Evolutionary conservation across 2,797 vertebrate genomes (phyloP).

Genomic region (Rhinophrynus dorsalis): DNA sequence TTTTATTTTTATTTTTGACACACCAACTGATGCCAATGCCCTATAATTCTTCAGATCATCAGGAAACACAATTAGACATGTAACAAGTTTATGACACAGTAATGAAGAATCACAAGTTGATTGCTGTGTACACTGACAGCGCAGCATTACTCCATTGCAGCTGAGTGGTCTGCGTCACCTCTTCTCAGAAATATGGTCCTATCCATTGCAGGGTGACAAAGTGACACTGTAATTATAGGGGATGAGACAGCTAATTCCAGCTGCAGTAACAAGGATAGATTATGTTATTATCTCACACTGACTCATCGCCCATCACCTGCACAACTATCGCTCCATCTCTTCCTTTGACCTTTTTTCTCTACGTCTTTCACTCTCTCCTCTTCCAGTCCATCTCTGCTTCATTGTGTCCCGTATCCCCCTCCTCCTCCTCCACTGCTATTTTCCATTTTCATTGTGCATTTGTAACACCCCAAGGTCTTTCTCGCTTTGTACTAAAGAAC

Average conservation of each 20-base stretch:
- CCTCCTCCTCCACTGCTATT: background rate
- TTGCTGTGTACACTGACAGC: background rate
- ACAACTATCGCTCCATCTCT: slow-evolving; percentile 7
- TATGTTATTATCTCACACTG: slow-evolving; percentile 38
- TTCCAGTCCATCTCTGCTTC: background rate
- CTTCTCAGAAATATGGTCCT: background rate
- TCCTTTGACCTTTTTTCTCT: slow-evolving; percentile 8
- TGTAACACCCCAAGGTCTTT: slow-evolving; percentile 32
- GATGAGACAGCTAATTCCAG: slow-evolving; percentile 34
- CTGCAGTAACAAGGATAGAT: slow-evolving; percentile 34
- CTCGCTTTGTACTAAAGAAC: slow-evolving; percentile 4
- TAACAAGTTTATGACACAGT: too few species aligned
- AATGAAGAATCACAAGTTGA: too few species aligned
- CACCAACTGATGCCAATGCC: too few species aligned
- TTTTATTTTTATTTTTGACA: too few species aligned
- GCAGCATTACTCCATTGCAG: background rate
- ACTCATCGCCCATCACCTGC: slow-evolving; percentile 41
- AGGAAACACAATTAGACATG: too few species aligned
- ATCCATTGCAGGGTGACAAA: slow-evolving; percentile 16
- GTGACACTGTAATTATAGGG: slow-evolving; percentile 34
- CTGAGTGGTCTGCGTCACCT: background rate
- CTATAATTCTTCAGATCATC: too few species aligned
- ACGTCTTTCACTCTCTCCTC: background rate
- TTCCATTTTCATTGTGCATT: slow-evolving; percentile 7
- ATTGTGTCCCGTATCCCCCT: background rate